Percentiles rank a stretch among this genome's conserved stretches.
Evolutionary conservation across 2,888 invertebrate genomes (phyloP).

Genomic region (Carpatolechia fugitivella): DNA sequence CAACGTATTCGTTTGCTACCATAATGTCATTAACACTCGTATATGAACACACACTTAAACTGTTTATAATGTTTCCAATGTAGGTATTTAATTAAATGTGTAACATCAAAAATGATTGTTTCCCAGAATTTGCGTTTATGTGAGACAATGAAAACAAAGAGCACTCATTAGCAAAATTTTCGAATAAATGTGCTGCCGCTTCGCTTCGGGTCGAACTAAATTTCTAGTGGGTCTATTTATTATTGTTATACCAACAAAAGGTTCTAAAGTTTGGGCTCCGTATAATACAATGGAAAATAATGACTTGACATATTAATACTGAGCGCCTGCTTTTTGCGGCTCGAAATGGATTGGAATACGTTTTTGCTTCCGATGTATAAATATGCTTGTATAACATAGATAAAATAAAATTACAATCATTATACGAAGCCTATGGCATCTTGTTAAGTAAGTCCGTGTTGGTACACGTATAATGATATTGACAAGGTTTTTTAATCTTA

Average conservation of each 20-base stretch:
- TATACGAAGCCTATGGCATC: slow-evolving; percentile 61
- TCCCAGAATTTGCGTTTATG: slow-evolving; percentile 9
- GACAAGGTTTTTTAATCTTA: slow-evolving; percentile 63
- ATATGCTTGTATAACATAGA: slow-evolving; percentile 40
- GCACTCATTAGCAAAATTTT: slow-evolving; percentile 24
- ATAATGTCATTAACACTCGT: background rate
- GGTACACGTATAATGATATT: slow-evolving; percentile 64
- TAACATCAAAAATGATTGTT: slow-evolving; percentile 12
- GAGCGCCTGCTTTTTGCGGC: slow-evolving; percentile 30
- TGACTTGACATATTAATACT: slow-evolving; percentile 40
- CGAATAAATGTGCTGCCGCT: slow-evolving; percentile 23
- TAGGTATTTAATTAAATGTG: background rate
- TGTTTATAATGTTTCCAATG: background rate
- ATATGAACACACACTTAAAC: background rate
- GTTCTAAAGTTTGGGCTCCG: slow-evolving; percentile 32
- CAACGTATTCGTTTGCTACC: background rate
- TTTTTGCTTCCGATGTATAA: slow-evolving; percentile 34
- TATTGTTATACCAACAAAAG: slow-evolving; percentile 28
- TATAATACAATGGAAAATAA: slow-evolving; percentile 36
- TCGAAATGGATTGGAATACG: slow-evolving; percentile 19
- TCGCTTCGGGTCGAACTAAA: slow-evolving; percentile 26
- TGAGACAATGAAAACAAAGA: slow-evolving; percentile 22
- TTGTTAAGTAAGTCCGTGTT: slow-evolving; percentile 60
- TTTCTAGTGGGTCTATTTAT: slow-evolving; percentile 30
- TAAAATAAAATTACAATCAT: slow-evolving; percentile 61